Percentiles rank a stretch among this genome's conserved stretches.
Evolutionary conservation across 2,797 vertebrate species (phyloP).

Genomic region (Apodemus agrarius): DNA sequence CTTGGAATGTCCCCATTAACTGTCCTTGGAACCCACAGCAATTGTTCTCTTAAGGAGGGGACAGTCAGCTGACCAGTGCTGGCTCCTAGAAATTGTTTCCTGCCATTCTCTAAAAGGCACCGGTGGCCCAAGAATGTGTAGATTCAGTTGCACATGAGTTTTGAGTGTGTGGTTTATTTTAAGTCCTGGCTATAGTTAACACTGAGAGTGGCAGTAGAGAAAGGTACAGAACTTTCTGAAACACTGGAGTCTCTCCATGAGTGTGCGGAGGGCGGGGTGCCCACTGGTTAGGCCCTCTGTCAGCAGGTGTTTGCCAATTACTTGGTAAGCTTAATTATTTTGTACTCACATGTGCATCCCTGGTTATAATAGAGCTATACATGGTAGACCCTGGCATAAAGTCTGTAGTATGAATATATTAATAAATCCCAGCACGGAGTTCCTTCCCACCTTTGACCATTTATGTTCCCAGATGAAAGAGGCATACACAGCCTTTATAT

Average conservation of each 20-base stretch:
- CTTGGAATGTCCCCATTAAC: neutral
- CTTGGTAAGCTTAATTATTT: neutral
- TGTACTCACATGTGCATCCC: neutral
- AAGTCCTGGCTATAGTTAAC: slow-evolving; percentile 24
- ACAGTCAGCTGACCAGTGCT: neutral
- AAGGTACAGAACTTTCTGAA: neutral
- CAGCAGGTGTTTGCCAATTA: slow-evolving; percentile 41
- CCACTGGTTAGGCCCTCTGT: neutral
- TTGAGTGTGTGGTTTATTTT: slow-evolving; percentile 64
- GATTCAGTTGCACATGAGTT: slow-evolving; percentile 33
- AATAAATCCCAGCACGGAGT: too few relatives aligned
- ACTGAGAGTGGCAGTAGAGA: neutral
- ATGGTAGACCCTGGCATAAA: neutral
- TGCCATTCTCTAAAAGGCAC: neutral
- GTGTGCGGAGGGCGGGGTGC: neutral
- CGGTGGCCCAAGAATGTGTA: slow-evolving; percentile 11
- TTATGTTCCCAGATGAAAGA: too few relatives aligned
- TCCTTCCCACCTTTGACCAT: too few relatives aligned
- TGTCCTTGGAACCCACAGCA: neutral
- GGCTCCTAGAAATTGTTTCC: slow-evolving; percentile 40
- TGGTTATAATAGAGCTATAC: neutral
- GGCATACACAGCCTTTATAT: neutral
- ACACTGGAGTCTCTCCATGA: neutral
- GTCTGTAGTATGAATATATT: too few relatives aligned
- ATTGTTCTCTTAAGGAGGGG: neutral